Conservation (phyloP, 2,888 invertebrate species). For the Itoplectis maculator region DNA sequence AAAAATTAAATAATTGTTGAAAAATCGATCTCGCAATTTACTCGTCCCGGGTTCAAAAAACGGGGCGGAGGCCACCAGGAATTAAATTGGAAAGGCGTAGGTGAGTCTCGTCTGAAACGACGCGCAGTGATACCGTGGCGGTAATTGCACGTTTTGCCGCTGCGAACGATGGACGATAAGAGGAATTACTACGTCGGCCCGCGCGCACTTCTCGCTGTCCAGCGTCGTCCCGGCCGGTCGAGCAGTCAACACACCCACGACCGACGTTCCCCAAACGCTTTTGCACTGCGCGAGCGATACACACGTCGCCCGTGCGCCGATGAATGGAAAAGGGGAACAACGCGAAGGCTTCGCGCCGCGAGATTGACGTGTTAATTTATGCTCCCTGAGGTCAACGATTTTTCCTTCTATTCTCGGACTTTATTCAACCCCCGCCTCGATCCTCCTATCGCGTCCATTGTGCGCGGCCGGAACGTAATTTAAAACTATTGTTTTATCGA, state of each 20-base stretch:
- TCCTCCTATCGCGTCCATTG: neutral
- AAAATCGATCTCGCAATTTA: too few relatives aligned
- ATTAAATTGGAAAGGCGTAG: slow-evolving; percentile 10
- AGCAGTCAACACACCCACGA: neutral
- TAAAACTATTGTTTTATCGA: neutral
- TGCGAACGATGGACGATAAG: slow-evolving; percentile 53
- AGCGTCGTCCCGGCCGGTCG: neutral
- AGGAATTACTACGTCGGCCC: slow-evolving; percentile 48
- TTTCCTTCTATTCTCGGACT: neutral
- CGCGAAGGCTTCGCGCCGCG: slow-evolving; percentile 12
- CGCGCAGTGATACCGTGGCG: slow-evolving; percentile 30
- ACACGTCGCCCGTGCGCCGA: neutral
- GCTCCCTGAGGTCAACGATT: slow-evolving; percentile 20
- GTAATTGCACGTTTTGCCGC: slow-evolving; percentile 47
- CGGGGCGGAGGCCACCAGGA: too few relatives aligned
- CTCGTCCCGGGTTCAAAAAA: too few relatives aligned
- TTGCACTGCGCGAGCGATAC: slow-evolving; percentile 11
- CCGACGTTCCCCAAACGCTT: slow-evolving; percentile 9
- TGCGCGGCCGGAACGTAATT: neutral
- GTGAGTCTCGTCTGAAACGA: slow-evolving; percentile 3
- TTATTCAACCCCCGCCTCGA: neutral
- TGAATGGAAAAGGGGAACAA: slow-evolving; percentile 12
- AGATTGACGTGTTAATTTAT: slow-evolving; percentile 36
- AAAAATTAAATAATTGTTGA: too few relatives aligned
- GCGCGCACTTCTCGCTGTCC: slow-evolving; percentile 38